phyloP scores from a whole-genome alignment of 2,797 vertebrate species.

The Gallinago stenura region DNA sequence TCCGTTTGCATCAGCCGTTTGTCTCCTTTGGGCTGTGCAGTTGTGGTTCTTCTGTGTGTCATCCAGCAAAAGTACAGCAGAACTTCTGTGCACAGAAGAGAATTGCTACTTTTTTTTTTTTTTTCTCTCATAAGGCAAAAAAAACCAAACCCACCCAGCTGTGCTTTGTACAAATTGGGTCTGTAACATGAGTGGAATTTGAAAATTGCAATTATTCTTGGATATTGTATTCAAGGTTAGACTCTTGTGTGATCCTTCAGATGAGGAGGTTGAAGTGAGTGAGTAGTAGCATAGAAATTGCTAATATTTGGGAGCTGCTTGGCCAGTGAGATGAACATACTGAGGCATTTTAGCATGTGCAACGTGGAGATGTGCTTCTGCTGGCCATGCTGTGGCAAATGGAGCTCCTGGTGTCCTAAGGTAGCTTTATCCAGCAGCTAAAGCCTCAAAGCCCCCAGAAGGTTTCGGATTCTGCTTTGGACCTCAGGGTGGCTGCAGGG shows the following conservation, averaged over 20 bases:
- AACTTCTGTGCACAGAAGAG: neutral
- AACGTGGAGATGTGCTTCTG: accelerated
- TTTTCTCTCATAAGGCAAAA: neutral
- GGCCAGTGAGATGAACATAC: neutral
- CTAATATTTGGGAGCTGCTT: neutral
- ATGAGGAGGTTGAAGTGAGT: neutral
- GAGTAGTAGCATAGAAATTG: neutral
- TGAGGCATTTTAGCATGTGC: neutral
- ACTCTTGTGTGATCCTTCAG: neutral
- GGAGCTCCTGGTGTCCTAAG: neutral
- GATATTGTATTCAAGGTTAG: neutral
- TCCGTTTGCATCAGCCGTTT: conserved; percentile 64
- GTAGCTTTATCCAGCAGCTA: neutral
- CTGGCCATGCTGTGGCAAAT: neutral
- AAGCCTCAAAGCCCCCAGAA: accelerated
- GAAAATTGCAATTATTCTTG: neutral
- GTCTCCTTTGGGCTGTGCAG: conserved; percentile 35
- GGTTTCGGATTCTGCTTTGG: neutral
- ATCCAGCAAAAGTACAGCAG: conserved; percentile 36
- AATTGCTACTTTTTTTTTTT: neutral
- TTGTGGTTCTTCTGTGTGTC: conserved; percentile 55
- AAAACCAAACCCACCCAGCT: neutral
- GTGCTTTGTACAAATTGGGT: accelerated
- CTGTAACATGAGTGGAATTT: neutral
- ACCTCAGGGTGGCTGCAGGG: accelerated